These are phyloP conservation scores for Elgaria multicarinata DNA, from an alignment of 2,113 vertebrate species.

Conservation along the genomic window DNA sequence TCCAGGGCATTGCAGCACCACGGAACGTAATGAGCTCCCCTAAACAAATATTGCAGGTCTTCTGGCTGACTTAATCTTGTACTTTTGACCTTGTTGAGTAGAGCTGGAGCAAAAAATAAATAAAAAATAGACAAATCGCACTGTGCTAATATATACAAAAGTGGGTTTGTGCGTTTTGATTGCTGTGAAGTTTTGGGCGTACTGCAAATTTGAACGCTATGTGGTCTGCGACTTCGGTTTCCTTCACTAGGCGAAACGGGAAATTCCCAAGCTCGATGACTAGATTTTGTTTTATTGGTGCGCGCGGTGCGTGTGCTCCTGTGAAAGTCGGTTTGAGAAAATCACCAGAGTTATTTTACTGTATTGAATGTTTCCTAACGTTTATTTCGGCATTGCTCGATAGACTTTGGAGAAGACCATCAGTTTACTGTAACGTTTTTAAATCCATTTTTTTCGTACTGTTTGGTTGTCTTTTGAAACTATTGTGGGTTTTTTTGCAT, in stretches of 20 bases:
- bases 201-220: not conserved
- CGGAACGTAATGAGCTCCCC: not conserved
- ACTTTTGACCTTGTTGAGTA: not conserved
- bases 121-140: not conserved
- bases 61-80: not conserved
- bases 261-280: not conserved
- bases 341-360: not conserved
- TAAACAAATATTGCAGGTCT: not conserved
- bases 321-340: not conserved
- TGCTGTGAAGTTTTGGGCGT: not conserved
- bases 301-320: not conserved
- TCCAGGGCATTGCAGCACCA: not conserved
- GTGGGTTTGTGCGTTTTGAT: not conserved
- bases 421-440: not conserved
- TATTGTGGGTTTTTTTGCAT: not conserved
- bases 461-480: not conserved
- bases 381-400: not conserved
- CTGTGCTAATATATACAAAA: not conserved
- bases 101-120: not conserved
- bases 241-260: not conserved
- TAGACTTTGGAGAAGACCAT: too few relatives aligned
- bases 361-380: not conserved
- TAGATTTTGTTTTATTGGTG: not conserved
- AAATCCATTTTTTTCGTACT: too few relatives aligned
- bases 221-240: not conserved